A percentile compares a stretch with the other conserved stretches of the same genome.
Conservation (phyloP, 2,797 vertebrate species). For the Enteromius treurensis region DNA sequence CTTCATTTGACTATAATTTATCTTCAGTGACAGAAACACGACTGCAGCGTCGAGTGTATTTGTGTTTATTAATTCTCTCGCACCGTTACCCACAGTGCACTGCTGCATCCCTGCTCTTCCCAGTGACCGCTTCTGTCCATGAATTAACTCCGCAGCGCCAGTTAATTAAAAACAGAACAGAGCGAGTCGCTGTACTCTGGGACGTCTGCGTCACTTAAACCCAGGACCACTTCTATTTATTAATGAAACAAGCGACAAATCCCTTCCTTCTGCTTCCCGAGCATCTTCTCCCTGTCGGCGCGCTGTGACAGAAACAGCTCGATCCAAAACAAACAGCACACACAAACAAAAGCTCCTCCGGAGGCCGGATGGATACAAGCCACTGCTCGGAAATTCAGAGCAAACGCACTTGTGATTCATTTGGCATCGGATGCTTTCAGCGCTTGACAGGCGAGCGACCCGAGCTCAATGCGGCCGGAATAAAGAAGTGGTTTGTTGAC, state of each 20-base stretch:
- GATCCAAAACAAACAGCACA: constrained; percentile 36
- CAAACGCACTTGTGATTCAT: constrained; percentile 31
- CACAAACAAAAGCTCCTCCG: not conserved
- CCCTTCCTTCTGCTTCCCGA: constrained; percentile 9
- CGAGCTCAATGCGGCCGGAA: constrained; percentile 15
- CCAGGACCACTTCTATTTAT: constrained; percentile 12
- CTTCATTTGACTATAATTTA: not conserved
- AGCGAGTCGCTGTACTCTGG: constrained; percentile 13
- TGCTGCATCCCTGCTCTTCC: constrained; percentile 7
- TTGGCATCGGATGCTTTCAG: constrained; percentile 25
- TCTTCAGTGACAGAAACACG: not conserved
- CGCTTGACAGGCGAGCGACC: not conserved
- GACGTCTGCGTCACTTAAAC: constrained; percentile 33
- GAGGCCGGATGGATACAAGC: not conserved
- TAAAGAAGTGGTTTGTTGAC: constrained; percentile 46
- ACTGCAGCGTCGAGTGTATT: not conserved
- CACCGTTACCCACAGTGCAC: not conserved
- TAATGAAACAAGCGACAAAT: constrained; percentile 42
- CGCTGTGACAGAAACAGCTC: constrained; percentile 24
- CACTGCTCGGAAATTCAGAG: not conserved
- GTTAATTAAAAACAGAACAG: constrained; percentile 57
- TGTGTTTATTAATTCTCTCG: not conserved
- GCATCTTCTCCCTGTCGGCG: constrained; percentile 2
- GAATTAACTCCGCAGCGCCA: not conserved
- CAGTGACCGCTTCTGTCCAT: constrained; percentile 16